Percentiles rank a stretch among this genome's conserved stretches.
phyloP scores from a whole-genome alignment of 2,888 invertebrate species.

The Chalcis sispes region DNA sequence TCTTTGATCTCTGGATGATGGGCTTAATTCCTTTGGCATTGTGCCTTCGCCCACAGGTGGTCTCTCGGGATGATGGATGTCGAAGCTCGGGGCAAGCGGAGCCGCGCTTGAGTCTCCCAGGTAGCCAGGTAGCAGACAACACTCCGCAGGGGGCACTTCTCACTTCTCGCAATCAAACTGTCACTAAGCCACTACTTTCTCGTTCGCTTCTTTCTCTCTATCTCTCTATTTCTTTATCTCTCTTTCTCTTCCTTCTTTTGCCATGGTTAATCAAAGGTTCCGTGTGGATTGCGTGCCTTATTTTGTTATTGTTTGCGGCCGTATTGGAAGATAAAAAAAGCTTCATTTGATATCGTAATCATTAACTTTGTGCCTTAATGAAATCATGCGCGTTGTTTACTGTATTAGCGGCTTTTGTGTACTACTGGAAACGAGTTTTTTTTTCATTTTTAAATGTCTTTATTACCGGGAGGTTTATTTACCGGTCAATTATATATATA shows the following conservation, averaged over 20 bases:
- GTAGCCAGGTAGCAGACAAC: conserved; percentile 68
- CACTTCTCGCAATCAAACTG: conserved; percentile 49
- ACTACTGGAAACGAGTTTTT: too few relatives aligned
- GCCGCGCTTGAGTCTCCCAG: conserved; percentile 57
- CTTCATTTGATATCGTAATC: neutral
- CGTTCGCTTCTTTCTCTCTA: neutral
- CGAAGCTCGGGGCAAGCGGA: conserved; percentile 58
- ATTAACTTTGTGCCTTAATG: neutral
- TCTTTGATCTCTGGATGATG: conserved; percentile 50
- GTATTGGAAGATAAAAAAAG: neutral
- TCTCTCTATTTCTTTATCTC: too few relatives aligned
- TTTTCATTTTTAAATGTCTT: too few relatives aligned
- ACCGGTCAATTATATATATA: too few relatives aligned
- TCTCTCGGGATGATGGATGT: conserved; percentile 55
- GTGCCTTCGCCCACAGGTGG: conserved; percentile 48
- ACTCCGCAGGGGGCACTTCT: conserved; percentile 65
- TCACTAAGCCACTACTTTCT: conserved; percentile 19
- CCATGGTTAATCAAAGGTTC: conserved; percentile 35
- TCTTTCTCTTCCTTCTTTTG: neutral
- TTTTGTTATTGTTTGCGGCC: neutral
- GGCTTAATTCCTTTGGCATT: conserved; percentile 44
- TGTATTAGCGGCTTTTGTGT: too few relatives aligned
- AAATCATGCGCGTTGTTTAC: too few relatives aligned
- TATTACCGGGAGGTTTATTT: too few relatives aligned
- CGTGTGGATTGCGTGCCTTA: neutral